Evolutionary conservation across 2,797 vertebrate genomes (phyloP), one percentile per base, ranked within the genome.

Genomic region (Malurus leucopterus): DNA sequence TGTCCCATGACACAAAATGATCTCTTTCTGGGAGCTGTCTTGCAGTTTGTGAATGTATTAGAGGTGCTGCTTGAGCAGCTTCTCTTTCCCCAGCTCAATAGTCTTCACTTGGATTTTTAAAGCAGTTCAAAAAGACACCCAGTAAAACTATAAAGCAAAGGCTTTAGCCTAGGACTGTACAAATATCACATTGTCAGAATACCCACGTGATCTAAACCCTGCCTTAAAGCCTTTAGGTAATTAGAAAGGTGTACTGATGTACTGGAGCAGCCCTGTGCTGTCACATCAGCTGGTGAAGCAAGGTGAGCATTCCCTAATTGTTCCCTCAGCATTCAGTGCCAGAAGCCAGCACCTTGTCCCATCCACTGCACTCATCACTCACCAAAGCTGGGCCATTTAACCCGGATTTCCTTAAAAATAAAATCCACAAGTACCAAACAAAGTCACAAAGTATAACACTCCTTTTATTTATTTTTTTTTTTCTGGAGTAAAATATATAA

Each of bases 11-110:
- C 68, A 93, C 64, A 76, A n/a, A 84, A 65, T 27, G 14, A 74
- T 62, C 61, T 83, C 72, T 61, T 76, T 80, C 90, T 88, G 30
- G 70, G 63, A 93, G 73, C 53, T 64, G 26, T 69, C 53, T 61
- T 57, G 36, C 43, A 74, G 40, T 36, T 38, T 38, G 9, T 64
- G 89, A 73, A 68, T 76, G 34, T 23, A 44, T 91, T n/a, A 76
- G 50, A 76, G 55, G 23, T 38, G 30, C 40, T 75, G 67, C 11
- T 61, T 86, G 71, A 90, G 23, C 41, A 74, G 67, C 50, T 92
- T 65, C 38, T 90, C 41, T 88, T 30, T 40, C 14, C 17, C 20
- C 54, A 26, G 13, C 61, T 91, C 74, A 51, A 32, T 3, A 50
- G 19, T 4, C 43, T 32, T 38, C 50, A 34, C 22, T 64, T 32